Evolutionary conservation across 2,888 invertebrate species (phyloP).

Genomic region (Amiota minor): DNA sequence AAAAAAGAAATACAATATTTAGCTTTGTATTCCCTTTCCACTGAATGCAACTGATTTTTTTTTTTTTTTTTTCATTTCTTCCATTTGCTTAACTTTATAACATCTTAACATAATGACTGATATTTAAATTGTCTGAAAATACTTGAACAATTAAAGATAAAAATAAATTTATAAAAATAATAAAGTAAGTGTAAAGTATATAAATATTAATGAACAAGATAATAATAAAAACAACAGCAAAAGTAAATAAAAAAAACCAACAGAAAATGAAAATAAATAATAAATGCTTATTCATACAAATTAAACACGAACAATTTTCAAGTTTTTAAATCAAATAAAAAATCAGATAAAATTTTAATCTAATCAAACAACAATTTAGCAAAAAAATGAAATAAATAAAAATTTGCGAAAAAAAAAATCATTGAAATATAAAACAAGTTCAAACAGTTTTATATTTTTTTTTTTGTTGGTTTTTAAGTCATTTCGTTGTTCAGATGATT

Average conservation of each 20-base stretch:
- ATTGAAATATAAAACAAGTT: neutral
- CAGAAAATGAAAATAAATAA: slow-evolving; percentile 5
- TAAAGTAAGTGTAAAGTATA: neutral
- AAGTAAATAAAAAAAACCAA: neutral
- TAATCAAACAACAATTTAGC: slow-evolving; percentile 2
- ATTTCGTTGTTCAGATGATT: too few species aligned
- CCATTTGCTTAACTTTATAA: neutral
- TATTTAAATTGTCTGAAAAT: neutral
- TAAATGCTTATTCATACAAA: neutral
- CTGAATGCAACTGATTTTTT: neutral
- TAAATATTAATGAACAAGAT: slow-evolving; percentile 5
- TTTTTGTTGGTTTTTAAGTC: too few species aligned
- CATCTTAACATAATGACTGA: neutral
- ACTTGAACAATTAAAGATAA: neutral
- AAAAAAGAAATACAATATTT: too few species aligned
- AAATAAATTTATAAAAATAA: neutral
- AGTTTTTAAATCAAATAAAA: slow-evolving; percentile 1
- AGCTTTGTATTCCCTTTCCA: too few species aligned
- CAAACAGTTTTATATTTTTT: slow-evolving; percentile 9
- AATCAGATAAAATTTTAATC: slow-evolving; percentile 3
- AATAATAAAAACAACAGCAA: neutral
- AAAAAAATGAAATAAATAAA: neutral
- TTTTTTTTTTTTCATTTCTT: neutral
- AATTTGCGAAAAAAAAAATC: neutral
- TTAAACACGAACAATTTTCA: slow-evolving; percentile 2